These are phyloP conservation scores for Poecile montanus DNA, from an alignment of 2,797 vertebrate species.

Conservation along the genomic window DNA sequence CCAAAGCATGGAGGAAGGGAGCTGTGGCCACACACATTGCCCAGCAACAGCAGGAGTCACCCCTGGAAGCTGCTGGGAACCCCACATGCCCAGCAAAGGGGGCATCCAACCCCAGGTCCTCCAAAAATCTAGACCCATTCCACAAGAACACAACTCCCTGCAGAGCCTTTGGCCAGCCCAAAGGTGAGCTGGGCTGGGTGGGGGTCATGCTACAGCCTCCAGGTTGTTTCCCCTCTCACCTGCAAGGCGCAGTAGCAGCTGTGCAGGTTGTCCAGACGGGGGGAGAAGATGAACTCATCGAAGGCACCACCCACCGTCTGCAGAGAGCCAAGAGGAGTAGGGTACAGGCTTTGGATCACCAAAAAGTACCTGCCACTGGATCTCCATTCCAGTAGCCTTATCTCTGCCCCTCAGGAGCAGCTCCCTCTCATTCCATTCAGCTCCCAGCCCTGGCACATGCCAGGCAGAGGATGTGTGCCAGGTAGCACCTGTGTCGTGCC, in stretches of 20 bases:
- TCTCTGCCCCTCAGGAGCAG: background rate
- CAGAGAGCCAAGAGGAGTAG: background rate
- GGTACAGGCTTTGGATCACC: background rate
- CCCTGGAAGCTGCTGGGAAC: background rate
- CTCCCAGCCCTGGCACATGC: background rate
- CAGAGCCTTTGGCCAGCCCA: background rate
- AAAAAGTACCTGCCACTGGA: background rate
- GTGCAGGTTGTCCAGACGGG: conserved; percentile 95
- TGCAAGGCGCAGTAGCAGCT: conserved; percentile 97
- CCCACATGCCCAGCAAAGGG: background rate
- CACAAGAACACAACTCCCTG: background rate
- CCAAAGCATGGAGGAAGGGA: background rate
- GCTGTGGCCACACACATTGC: background rate
- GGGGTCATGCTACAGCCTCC: rapidly evolving
- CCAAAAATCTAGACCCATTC: background rate
- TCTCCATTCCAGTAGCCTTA: background rate
- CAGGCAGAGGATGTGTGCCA: background rate
- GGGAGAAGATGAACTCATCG: conserved; percentile 93
- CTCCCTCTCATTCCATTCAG: rapidly evolving
- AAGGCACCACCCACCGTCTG: conserved; percentile 91
- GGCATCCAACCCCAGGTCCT: background rate
- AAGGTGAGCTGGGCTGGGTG: rapidly evolving
- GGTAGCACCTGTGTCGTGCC: background rate
- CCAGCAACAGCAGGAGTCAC: rapidly evolving
- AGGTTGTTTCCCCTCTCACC: conserved; percentile 69